Conservation (phyloP, 2,113 vertebrate species). For the Hiodon tergisus region DNA sequence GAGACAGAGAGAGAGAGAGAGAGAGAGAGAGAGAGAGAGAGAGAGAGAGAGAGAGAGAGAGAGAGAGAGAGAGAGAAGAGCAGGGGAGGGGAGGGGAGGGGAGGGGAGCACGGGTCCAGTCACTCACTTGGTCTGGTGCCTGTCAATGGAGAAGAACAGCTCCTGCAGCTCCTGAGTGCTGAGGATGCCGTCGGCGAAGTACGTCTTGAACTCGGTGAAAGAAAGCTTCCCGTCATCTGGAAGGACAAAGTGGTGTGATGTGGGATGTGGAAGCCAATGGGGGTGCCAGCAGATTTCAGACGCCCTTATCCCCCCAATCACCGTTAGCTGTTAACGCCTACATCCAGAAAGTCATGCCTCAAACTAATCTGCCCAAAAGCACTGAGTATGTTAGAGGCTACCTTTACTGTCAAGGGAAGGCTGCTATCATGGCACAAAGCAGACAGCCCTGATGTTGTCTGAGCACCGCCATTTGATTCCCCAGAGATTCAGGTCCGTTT, state of each 20-base stretch:
- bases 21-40: background rate
- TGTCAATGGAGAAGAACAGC: conserved; percentile 67
- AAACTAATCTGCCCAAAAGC: no score
- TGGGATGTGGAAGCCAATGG: background rate
- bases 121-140: conserved; percentile 64
- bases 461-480: no score
- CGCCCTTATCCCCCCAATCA: background rate
- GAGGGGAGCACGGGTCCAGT: background rate
- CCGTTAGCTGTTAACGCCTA: no score
- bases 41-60: background rate
- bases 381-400: no score
- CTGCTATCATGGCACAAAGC: no score
- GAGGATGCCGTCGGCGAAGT: conserved; percentile 72
- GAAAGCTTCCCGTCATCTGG: conserved; percentile 76
- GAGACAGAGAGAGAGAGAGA: background rate
- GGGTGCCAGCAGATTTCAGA: background rate
- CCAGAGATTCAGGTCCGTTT: no score
- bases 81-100: background rate
- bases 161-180: conserved; percentile 66
- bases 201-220: conserved; percentile 77
- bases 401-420: no score
- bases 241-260: conserved; percentile 15
- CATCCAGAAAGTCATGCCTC: no score
- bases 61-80: background rate
- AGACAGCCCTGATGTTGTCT: no score